phyloP scores from a whole-genome alignment of 2,113 vertebrate species.

The Corydoras maculifer region DNA sequence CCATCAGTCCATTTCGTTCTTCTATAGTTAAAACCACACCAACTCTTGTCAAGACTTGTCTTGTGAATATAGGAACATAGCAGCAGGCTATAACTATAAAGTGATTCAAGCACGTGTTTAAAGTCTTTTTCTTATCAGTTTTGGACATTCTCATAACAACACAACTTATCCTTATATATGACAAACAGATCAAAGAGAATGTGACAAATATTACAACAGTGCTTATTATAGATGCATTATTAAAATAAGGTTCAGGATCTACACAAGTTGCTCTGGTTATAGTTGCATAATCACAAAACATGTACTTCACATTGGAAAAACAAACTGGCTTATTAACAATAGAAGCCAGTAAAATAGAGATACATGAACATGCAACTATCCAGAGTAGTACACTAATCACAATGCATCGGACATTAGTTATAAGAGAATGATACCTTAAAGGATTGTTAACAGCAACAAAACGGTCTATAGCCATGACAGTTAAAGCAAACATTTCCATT shows the following conservation, averaged over 20 bases:
- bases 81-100: slow-evolving; percentile 42
- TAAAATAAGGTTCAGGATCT: slow-evolving; percentile 34
- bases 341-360: slow-evolving; percentile 15
- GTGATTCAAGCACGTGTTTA: slow-evolving; percentile 42
- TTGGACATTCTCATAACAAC: slow-evolving; percentile 23
- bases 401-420: slow-evolving; percentile 31
- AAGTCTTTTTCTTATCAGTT: slow-evolving; percentile 36
- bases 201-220: slow-evolving; percentile 35
- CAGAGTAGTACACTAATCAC: slow-evolving; percentile 17
- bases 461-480: slow-evolving; percentile 45
- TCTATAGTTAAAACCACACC: slow-evolving; percentile 38
- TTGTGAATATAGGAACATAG: slow-evolving; percentile 32
- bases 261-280: slow-evolving; percentile 33
- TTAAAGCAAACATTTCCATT: slow-evolving; percentile 45
- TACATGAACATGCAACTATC: slow-evolving; percentile 10
- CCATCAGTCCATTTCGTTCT: slow-evolving; percentile 15
- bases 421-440: slow-evolving; percentile 37
- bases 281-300: slow-evolving; percentile 40
- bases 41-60: slow-evolving; percentile 32
- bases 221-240: neutral
- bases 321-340: slow-evolving; percentile 31
- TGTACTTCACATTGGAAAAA: slow-evolving; percentile 22
- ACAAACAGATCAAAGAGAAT: slow-evolving; percentile 38
- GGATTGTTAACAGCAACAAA: slow-evolving; percentile 41
- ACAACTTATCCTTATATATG: slow-evolving; percentile 27